Evolutionary conservation across 2,888 invertebrate genomes (phyloP).

Genomic region (Anoplius nigerrimus): DNA sequence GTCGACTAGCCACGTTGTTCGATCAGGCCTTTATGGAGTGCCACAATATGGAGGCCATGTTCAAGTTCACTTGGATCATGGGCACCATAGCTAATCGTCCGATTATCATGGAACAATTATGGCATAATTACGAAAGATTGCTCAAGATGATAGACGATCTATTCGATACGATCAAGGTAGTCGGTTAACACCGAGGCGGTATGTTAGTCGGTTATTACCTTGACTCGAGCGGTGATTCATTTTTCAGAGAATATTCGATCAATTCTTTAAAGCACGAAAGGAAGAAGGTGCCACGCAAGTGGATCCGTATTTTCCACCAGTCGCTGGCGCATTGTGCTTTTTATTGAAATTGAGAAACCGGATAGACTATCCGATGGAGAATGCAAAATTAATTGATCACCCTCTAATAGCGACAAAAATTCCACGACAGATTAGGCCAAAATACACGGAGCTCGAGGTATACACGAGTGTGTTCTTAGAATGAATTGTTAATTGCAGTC

Average conservation of each 20-base stretch:
- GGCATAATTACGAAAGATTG: slow-evolving; percentile 81
- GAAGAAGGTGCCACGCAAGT: slow-evolving; percentile 70
- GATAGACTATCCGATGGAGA: slow-evolving; percentile 79
- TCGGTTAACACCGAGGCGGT: not conserved
- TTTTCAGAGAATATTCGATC: slow-evolving; percentile 63
- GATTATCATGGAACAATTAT: slow-evolving; percentile 83
- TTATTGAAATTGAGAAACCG: slow-evolving; percentile 81
- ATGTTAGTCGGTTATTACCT: no score
- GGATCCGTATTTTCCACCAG: slow-evolving; percentile 84
- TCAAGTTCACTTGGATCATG: slow-evolving; percentile 83
- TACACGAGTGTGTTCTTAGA: no score
- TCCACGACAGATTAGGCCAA: slow-evolving; percentile 48
- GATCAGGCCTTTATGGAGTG: slow-evolving; percentile 89
- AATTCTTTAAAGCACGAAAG: slow-evolving; percentile 43
- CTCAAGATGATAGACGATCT: slow-evolving; percentile 81
- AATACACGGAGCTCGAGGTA: slow-evolving; percentile 64
- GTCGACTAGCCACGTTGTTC: slow-evolving; percentile 87
- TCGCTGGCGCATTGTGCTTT: slow-evolving; percentile 86
- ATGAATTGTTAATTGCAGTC: not conserved
- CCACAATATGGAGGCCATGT: slow-evolving; percentile 79
- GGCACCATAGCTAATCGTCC: slow-evolving; percentile 86
- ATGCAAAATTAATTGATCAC: slow-evolving; percentile 81
- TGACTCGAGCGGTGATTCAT: no score
- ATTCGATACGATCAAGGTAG: slow-evolving; percentile 81
- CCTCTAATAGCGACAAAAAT: slow-evolving; percentile 74